Evolutionary conservation across 2,888 invertebrate species (phyloP).

Genomic region (Pseudanteris insignis): DNA sequence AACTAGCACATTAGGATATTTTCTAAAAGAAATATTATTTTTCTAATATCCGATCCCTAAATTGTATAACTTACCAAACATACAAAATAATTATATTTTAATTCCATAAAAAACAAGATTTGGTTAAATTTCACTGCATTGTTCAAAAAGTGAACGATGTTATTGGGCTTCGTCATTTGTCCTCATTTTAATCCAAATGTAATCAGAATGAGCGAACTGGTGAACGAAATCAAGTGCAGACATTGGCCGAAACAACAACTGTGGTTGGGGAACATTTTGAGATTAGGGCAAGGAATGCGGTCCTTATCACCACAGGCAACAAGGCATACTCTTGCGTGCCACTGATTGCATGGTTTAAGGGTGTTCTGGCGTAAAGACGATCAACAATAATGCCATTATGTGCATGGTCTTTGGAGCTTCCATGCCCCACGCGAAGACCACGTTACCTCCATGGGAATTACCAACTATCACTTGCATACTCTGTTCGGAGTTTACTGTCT

Average conservation of each 20-base stretch:
- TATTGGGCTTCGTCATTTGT: no score
- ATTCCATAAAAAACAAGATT: no score
- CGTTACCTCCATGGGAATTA: conserved; percentile 49
- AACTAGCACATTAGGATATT: no score
- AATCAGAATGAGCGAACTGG: background rate
- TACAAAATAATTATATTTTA: no score
- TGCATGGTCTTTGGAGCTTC: conserved; percentile 48
- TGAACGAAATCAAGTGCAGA: background rate
- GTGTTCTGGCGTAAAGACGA: conserved; percentile 52
- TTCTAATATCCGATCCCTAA: no score
- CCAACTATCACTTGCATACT: conserved; percentile 53
- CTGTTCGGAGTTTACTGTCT: conserved; percentile 56
- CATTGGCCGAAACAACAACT: conserved; percentile 2
- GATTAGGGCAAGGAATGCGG: conserved; percentile 46
- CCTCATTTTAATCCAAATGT: no score
- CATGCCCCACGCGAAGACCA: conserved; percentile 34
- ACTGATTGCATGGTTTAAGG: conserved; percentile 56
- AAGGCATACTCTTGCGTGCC: conserved; percentile 54
- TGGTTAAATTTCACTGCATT: no score
- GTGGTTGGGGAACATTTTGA: conserved; percentile 23
- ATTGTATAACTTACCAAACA: no score
- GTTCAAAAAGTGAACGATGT: no score
- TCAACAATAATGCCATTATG: conserved; percentile 53
- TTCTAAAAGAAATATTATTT: no score
- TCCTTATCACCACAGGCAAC: conserved; percentile 53